Base-by-base conservation (phyloP, 30 jellyfish, hydroid and myxozoan genomes). In the Chrysaora quinquecirrha region DNA sequence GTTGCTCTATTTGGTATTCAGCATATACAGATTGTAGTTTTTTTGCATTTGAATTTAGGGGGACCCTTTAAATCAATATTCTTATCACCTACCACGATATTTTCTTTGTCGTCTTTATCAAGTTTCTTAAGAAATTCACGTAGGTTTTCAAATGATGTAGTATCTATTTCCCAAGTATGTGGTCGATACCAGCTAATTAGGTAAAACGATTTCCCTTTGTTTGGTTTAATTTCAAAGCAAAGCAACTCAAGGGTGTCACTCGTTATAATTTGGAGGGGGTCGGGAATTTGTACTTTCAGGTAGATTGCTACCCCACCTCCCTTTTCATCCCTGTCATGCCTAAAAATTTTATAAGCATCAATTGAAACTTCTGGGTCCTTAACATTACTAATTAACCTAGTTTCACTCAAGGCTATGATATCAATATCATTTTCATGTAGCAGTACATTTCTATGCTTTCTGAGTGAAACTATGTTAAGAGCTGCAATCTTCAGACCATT, bases 101-200 rank as follows among this genome's bases (percentile, higher is more conserved):
- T 43, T 43, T 43, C 58, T 60, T 21, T 60, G 9, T 60, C 72
- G 28, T 60, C 72, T 25, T 25, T 60, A 25, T 60, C 72, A 21
- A 60, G 72, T 60, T 60, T 21, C 72, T 60, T 60, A 25, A 60
- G 32, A 60, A 25, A n/a, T 25, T 60, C 72, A 4, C 72, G 28
- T 60, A 60, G 72, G 32, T n/a, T 60, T 60, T 60, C 72, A 60
- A 60, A 60, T n/a, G 72, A 60, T 4, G 23, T 22, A n/a, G 28
- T 25, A 25, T 60, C 72, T 43, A 43, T 43, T 43, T 43, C 58
- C 58, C 58, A 9, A 60, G 32, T 60, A 60, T 9, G 72, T n/a
- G 72, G 72, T 25, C 72, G 72, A 60, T 60, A 60, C 72, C 72
- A 60, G 72, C 72, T n/a, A n/a, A 60, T 25, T n/a, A 60, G 58